Evolutionary conservation across 2,113 vertebrate genomes (phyloP).

Genomic region (Opisthocomus hoazin): DNA sequence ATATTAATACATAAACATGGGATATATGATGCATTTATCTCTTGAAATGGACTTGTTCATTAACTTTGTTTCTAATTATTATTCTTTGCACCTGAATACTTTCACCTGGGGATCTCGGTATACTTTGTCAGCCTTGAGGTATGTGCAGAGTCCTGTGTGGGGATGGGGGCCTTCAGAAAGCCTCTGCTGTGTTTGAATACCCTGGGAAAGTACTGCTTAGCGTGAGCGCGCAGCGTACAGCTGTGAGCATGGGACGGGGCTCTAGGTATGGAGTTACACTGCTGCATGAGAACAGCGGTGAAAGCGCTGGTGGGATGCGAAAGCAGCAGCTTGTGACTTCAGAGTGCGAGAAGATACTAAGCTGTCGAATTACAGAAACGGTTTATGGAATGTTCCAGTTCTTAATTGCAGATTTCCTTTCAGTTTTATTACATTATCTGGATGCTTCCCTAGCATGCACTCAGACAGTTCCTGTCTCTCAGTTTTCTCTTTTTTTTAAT

Average conservation of each 20-base stretch:
- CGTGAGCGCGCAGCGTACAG: not conserved
- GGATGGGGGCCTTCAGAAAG: not conserved
- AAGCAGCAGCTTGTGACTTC: not conserved
- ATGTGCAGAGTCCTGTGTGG: not conserved
- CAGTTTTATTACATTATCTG: not conserved
- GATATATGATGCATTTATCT: not conserved
- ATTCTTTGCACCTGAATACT: not conserved
- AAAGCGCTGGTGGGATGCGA: not conserved
- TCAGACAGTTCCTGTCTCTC: not conserved
- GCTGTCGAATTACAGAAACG: not conserved
- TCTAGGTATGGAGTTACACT: not conserved
- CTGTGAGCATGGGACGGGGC: not conserved
- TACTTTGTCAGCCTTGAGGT: not conserved
- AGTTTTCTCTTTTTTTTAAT: not conserved
- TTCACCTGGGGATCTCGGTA: not conserved
- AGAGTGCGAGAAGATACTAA: not conserved
- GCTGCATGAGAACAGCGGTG: not conserved
- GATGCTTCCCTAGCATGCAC: not conserved
- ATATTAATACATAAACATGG: slow-evolving; percentile 55
- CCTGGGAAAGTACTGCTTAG: not conserved
- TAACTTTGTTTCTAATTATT: not conserved
- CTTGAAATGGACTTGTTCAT: not conserved
- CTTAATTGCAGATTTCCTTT: slow-evolving; percentile 33
- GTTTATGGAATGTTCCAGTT: not conserved
- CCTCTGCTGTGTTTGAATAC: not conserved